These are phyloP conservation scores for Phorcus lineatus DNA, from an alignment of 2,888 invertebrate species.

Conservation along the genomic window DNA sequence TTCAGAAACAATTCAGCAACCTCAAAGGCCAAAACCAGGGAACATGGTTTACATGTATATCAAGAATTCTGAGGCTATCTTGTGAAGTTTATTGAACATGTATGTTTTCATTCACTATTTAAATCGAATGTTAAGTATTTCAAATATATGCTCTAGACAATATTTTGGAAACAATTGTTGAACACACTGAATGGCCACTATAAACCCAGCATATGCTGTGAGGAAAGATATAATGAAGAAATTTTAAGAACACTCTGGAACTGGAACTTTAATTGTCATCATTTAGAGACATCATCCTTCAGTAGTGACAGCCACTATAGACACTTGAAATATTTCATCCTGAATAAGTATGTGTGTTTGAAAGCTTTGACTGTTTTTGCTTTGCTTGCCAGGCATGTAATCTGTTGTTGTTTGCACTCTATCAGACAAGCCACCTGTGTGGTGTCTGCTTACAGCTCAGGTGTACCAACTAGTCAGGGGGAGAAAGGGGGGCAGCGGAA, in stretches of 20 bases:
- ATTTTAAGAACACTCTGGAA: background rate
- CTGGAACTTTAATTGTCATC: background rate
- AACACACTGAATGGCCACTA: too few relatives aligned
- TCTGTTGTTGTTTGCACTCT: slow-evolving; percentile 22
- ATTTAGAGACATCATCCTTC: background rate
- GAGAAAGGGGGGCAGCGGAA: background rate
- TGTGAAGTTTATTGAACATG: too few relatives aligned
- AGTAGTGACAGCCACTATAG: background rate
- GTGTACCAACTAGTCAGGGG: background rate
- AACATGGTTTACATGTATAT: too few relatives aligned
- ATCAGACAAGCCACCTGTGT: slow-evolving; percentile 13
- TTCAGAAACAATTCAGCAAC: too few relatives aligned
- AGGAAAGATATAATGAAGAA: too few relatives aligned
- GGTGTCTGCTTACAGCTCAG: slow-evolving; percentile 24
- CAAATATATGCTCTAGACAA: too few relatives aligned
- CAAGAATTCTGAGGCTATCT: too few relatives aligned
- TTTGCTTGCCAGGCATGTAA: slow-evolving; percentile 16
- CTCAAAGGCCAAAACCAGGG: too few relatives aligned
- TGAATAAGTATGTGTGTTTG: slow-evolving; percentile 24
- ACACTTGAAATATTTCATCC: slow-evolving; percentile 12
- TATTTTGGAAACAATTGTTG: too few relatives aligned
- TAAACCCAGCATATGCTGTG: too few relatives aligned
- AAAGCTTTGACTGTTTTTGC: slow-evolving; percentile 10
- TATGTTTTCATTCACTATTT: too few relatives aligned
- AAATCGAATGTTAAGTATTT: too few relatives aligned